These are phyloP conservation scores for Struthidea cinerea DNA, from an alignment of 2,113 vertebrate genomes.

Conservation along the genomic window DNA sequence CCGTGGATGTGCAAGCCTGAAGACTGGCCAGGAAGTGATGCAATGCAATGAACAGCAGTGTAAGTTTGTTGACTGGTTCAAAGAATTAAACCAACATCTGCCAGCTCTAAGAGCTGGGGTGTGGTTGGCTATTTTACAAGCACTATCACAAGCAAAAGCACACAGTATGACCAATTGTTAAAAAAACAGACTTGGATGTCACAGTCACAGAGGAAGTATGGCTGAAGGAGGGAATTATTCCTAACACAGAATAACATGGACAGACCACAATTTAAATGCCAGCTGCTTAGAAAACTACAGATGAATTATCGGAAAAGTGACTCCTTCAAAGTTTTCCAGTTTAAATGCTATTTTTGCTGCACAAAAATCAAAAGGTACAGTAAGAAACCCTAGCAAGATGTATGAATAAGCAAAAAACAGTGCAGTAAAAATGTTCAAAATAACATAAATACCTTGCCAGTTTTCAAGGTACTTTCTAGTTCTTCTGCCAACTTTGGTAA, in stretches of 20 bases:
- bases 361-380: neutral
- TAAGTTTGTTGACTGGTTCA: neutral
- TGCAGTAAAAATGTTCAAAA: neutral
- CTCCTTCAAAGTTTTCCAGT: neutral
- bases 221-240: neutral
- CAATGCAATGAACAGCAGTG: neutral
- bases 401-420: neutral
- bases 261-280: neutral
- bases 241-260: neutral
- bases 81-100: neutral
- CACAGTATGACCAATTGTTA: neutral
- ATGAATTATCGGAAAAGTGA: neutral
- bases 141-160: neutral
- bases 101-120: neutral
- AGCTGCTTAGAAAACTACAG: neutral
- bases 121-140: neutral
- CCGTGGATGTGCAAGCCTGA: fast-evolving
- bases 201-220: neutral
- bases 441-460: conserved; percentile 64
- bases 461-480: conserved; percentile 19
- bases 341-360: neutral
- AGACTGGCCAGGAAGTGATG: neutral
- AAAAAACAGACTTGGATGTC: neutral
- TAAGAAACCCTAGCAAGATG: neutral
- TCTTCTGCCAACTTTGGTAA: conserved; percentile 34